These are phyloP conservation scores for Andinoacara biseriatus DNA, from an alignment of 2,113 vertebrate genomes.

Conservation along the genomic window DNA sequence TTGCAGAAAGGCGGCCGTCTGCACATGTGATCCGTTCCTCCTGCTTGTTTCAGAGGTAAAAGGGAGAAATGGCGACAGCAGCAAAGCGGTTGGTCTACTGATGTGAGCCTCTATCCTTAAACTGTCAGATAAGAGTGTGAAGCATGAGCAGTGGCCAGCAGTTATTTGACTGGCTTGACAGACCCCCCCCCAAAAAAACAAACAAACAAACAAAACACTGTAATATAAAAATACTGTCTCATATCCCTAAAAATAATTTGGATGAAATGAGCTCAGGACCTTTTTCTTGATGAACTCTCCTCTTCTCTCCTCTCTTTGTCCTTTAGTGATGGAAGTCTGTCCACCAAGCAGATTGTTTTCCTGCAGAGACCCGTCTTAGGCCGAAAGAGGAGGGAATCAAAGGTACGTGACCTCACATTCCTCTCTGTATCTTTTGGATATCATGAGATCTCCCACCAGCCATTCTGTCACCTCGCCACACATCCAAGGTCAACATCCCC, in stretches of 20 bases:
- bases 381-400: conserved; percentile 92
- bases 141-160: not conserved
- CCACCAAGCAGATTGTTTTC: conserved; percentile 98
- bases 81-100: conserved; percentile 16
- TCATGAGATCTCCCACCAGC: conserved; percentile 28
- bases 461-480: conserved; percentile 16
- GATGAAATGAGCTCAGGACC: not conserved
- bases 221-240: conserved; percentile 1
- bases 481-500: conserved; percentile 26
- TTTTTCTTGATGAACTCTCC: not conserved
- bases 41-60: not conserved
- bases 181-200: not conserved
- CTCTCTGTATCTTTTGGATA: conserved; percentile 29
- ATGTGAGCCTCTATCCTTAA: conserved; percentile 17
- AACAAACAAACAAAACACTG: not conserved
- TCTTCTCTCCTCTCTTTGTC: not conserved
- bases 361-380: conserved; percentile 94
- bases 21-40: not conserved
- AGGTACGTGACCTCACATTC: conserved; percentile 82
- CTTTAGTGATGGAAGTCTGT: conserved; percentile 90
- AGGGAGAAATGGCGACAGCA: conserved; percentile 12
- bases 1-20: not conserved
- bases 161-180: conserved; percentile 27
- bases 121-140: conserved; percentile 44
- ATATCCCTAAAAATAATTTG: not conserved